These are phyloP conservation scores for Xestia rhomboidea DNA, from an alignment of 2,888 invertebrate genomes.

Conservation along the genomic window DNA sequence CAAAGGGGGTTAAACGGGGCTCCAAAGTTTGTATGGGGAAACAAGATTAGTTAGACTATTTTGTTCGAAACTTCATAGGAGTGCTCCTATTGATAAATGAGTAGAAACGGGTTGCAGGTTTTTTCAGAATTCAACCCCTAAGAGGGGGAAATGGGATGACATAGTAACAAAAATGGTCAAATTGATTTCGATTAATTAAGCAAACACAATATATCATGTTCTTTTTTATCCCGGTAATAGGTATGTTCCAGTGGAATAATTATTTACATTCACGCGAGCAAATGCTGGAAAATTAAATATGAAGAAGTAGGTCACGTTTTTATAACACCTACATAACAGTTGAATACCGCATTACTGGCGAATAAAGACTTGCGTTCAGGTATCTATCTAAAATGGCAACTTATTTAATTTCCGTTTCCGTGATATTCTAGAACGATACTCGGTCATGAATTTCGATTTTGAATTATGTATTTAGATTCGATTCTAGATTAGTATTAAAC, in stretches of 20 bases:
- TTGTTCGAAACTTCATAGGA: no score
- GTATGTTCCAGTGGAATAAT: not conserved
- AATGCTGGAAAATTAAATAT: not conserved
- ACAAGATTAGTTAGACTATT: no score
- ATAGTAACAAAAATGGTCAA: no score
- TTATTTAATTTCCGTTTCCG: slow-evolving; percentile 2
- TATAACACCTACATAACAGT: not conserved
- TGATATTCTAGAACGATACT: not conserved
- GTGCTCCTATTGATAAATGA: no score
- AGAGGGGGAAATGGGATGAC: no score
- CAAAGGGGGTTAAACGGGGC: no score
- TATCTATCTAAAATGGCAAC: not conserved
- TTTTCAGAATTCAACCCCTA: no score
- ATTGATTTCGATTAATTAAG: not conserved
- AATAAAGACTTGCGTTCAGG: not conserved
- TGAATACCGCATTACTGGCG: not conserved
- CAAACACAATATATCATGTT: not conserved
- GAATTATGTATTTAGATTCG: slow-evolving; percentile 8
- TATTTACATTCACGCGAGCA: not conserved
- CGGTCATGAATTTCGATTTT: slow-evolving; percentile 13
- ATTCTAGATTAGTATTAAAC: slow-evolving; percentile 7
- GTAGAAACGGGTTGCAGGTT: no score
- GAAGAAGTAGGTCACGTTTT: not conserved
- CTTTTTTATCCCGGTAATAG: not conserved
- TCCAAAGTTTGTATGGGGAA: no score